Evolutionary conservation across 1,140 invertebrate species (phyloP).

Genomic region (Hyles vespertilio): DNA sequence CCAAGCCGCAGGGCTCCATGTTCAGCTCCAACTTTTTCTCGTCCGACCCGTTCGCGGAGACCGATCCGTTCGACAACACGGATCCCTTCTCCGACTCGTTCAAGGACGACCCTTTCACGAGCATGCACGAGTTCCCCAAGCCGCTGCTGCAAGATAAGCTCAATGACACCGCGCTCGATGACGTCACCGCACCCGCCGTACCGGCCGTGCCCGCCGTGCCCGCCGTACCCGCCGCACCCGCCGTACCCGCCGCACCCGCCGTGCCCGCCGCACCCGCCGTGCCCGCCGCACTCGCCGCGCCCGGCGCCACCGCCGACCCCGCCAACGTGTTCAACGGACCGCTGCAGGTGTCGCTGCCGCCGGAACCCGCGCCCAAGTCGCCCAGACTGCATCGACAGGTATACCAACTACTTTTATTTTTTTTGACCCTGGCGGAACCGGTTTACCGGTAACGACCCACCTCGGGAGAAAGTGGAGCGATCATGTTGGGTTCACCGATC

Average conservation of each 20-base stretch:
- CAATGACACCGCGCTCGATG: constrained; percentile 23
- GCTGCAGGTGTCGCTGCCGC: constrained; percentile 81
- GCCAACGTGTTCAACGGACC: constrained; percentile 76
- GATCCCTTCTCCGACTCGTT: constrained; percentile 79
- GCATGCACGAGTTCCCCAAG: constrained; percentile 64
- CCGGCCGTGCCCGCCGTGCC: constrained; percentile 46
- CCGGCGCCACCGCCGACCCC: constrained; percentile 26
- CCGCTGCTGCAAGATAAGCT: constrained; percentile 1
- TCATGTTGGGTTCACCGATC: no score
- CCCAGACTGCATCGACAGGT: constrained; percentile 68
- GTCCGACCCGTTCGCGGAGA: constrained; percentile 82
- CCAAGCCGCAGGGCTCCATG: constrained; percentile 45
- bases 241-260: constrained; percentile 77
- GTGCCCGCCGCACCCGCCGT: constrained; percentile 28
- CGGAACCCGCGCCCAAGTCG: constrained; percentile 75
- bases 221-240: constrained; percentile 77
- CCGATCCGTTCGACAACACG: constrained; percentile 81
- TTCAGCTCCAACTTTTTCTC: constrained; percentile 57
- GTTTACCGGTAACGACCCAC: no score
- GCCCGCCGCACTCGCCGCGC: constrained; percentile 32
- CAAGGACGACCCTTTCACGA: constrained; percentile 79
- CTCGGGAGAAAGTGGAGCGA: no score
- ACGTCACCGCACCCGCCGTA: constrained; percentile 32
- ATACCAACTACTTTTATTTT: constrained; percentile 6
- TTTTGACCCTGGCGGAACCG: no score